phyloP scores from a whole-genome alignment of 2,797 vertebrate species.

The Sebastes paucispinis region DNA sequence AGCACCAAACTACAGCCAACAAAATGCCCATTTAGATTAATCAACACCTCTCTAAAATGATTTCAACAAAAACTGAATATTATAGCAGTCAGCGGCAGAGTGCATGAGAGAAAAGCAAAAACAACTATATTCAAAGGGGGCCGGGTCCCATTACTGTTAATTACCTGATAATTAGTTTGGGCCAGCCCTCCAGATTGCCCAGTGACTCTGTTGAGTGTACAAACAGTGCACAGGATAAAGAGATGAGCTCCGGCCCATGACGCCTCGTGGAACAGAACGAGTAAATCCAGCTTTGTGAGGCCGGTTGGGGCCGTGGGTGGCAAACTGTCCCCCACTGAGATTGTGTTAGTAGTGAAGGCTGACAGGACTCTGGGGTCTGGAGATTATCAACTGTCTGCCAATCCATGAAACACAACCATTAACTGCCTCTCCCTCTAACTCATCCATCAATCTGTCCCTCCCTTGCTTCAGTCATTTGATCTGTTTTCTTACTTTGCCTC shows the following conservation, averaged over 20 bases:
- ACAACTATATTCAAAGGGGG: background rate
- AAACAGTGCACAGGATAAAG: background rate
- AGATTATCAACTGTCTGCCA: conserved; percentile 60
- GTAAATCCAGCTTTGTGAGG: conserved; percentile 24
- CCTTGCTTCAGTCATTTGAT: background rate
- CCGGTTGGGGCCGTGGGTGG: conserved; percentile 26
- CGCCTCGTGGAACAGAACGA: background rate
- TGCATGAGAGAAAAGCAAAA: background rate
- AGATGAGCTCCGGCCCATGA: background rate
- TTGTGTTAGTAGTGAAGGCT: conserved; percentile 23
- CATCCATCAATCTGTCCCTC: conserved; percentile 53
- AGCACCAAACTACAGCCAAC: background rate
- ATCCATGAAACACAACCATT: conserved; percentile 43
- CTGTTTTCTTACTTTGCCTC: background rate
- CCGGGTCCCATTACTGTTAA: background rate
- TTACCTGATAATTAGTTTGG: background rate
- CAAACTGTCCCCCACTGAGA: conserved; percentile 31
- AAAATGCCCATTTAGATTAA: background rate
- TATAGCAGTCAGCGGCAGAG: background rate
- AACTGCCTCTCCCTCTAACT: conserved; percentile 28
- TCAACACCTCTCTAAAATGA: background rate
- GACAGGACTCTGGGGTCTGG: conserved; percentile 44
- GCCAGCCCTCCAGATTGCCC: background rate
- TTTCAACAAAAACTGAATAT: background rate
- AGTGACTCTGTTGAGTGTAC: background rate